A percentile compares a stretch with the other conserved stretches of the same genome.
phyloP scores from a whole-genome alignment of 2,888 invertebrate genomes.

The Trissolcus brochymenae region DNA sequence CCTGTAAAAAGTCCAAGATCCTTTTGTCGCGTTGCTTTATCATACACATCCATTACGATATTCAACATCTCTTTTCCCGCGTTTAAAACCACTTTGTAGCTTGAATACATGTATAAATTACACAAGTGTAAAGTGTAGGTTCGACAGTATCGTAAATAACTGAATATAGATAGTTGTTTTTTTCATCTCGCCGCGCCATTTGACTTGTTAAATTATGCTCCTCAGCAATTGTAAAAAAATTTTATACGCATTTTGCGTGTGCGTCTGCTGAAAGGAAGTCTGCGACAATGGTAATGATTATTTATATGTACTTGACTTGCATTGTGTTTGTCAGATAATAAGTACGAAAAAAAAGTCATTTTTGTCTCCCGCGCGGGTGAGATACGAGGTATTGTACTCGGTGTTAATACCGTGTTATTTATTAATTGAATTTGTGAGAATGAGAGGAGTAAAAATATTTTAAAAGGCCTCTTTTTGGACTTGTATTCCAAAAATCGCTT shows the following conservation, averaged over 20 bases:
- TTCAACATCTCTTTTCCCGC: constrained; percentile 44
- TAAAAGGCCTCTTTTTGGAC: no score
- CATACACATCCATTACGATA: constrained; percentile 44
- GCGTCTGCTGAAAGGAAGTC: not conserved
- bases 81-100: constrained; percentile 34
- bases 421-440: no score
- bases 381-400: no score
- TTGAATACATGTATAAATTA: constrained; percentile 34
- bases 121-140: constrained; percentile 21
- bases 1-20: constrained; percentile 49
- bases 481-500: no score
- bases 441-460: no score
- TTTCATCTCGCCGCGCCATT: constrained; percentile 4
- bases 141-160: constrained; percentile 22
- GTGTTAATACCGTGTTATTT: no score
- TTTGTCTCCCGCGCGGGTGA: no score
- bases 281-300: not conserved
- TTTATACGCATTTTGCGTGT: no score
- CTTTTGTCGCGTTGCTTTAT: constrained; percentile 55
- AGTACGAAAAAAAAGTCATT: no score
- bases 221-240: no score
- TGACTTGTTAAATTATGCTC: not conserved
- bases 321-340: no score
- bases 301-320: no score
- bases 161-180: constrained; percentile 21